A percentile compares a stretch with the other conserved stretches of the same genome.
Evolutionary conservation across 2,113 vertebrate species (phyloP).

Genomic region (Chaetodon auriga): DNA sequence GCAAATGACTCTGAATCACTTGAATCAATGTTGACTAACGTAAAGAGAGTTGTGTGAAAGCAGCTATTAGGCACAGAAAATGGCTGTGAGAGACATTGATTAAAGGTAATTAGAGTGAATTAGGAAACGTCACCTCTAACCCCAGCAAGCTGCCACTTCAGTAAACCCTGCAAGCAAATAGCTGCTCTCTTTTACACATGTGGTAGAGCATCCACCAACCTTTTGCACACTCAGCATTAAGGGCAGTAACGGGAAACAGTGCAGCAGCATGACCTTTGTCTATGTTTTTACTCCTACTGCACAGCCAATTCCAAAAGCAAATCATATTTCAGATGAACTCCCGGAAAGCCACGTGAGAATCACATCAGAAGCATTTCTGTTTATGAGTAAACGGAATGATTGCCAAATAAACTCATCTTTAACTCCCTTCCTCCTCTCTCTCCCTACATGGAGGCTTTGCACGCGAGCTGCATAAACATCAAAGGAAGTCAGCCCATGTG

Average conservation of each 20-base stretch:
- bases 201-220: neutral
- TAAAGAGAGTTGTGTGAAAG: neutral
- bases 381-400: slow-evolving; percentile 51
- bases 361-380: slow-evolving; percentile 48
- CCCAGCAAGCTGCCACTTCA: neutral
- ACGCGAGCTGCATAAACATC: slow-evolving; percentile 48
- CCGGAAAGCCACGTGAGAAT: slow-evolving; percentile 33
- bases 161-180: neutral
- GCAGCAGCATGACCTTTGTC: slow-evolving; percentile 32
- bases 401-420: slow-evolving; percentile 60
- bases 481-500: slow-evolving; percentile 54
- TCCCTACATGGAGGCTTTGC: slow-evolving; percentile 34
- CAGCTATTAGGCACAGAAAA: neutral
- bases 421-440: slow-evolving; percentile 23
- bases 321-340: slow-evolving; percentile 43
- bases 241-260: neutral
- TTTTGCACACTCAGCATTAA: neutral
- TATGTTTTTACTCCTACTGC: slow-evolving; percentile 16
- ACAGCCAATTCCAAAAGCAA: slow-evolving; percentile 24
- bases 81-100: neutral
- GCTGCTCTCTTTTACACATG: neutral
- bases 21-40: neutral
- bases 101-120: slow-evolving; percentile 11
- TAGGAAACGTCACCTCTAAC: neutral
- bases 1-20: neutral